Evolutionary conservation across 2,797 vertebrate genomes (phyloP), one percentile per base, ranked within the genome.

Genomic region (Chiloscyllium punctatum): DNA sequence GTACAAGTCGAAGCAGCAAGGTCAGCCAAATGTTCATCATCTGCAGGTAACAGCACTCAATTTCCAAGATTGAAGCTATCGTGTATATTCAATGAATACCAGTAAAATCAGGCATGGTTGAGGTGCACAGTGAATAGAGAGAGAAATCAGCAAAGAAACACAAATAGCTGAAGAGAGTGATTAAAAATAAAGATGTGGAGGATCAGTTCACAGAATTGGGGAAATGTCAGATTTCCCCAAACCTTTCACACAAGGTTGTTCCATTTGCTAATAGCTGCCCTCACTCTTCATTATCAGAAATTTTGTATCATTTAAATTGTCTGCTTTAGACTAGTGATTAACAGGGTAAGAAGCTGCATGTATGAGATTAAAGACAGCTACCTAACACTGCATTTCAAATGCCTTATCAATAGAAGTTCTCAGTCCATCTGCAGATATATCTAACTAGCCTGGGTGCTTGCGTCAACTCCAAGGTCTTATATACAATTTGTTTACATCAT

Each of bases 321-420:
- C 27, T 13, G 3, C 69, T 95, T 95, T 25, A 51, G 25, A 23
- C 27, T 53, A 74, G 53, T 7, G 27, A 18, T 74, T 48, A 53
- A 48, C 27, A 42, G 48, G 71, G 53, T 74, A 95, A 21, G 37
- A 48, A 27, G 71, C 94, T 95, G 94, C 94, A 77, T 74, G 7
- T 77, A 25, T n/a, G 71, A 95, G 94, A 74, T 95, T 95, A 95
- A 95, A 27, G 48, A 95, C 27, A 74, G 37, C 37, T 53, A 74
- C 13, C 27, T 74, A 53, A 18, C 48, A 53, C 48, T 33, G 27
- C 42, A 74, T 53, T 94, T 94, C 94, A 77, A 94, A 18, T 33
- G 48, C 71, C 69, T 94, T 95, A 95, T 95, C 71, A 95, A 95
- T 30, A 30, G 9, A n/a, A 53, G 94, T 27, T 23, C 27, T 21